Evolutionary conservation across 2,113 vertebrate species (phyloP).

Genomic region (Gavialis gangeticus): DNA sequence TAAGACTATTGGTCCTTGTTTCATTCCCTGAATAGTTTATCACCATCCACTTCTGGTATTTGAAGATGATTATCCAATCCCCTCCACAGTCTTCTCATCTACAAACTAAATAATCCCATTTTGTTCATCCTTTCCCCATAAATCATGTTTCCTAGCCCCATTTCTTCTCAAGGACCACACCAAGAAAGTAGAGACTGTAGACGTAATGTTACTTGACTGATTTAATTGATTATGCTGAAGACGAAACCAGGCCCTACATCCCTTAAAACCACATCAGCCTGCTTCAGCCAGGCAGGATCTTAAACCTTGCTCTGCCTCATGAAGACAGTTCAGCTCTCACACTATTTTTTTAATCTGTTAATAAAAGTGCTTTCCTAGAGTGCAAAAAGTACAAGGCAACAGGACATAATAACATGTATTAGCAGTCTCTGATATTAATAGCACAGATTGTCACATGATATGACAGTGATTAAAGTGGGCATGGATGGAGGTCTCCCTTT

Average conservation of each 20-base stretch:
- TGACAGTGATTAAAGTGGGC: conserved; percentile 82
- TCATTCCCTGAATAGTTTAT: no score
- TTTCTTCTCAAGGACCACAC: not conserved
- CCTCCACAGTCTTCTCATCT: no score
- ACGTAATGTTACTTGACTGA: not conserved
- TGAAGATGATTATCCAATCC: no score
- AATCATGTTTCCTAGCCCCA: no score
- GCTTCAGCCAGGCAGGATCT: not conserved
- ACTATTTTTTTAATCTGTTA: conserved; percentile 11
- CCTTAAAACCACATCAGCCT: not conserved
- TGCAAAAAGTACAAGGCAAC: conserved; percentile 52
- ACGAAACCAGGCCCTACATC: not conserved
- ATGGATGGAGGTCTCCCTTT: conserved; percentile 76
- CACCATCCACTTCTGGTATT: no score
- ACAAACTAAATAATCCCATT: no score
- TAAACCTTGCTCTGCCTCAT: not conserved
- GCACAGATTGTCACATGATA: conserved; percentile 75
- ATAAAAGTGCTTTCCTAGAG: conserved; percentile 77
- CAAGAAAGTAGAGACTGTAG: not conserved
- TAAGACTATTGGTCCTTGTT: no score
- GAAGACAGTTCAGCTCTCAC: not conserved
- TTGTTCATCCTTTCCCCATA: no score
- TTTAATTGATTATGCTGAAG: not conserved
- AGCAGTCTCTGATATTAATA: conserved; percentile 84
- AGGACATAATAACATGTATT: conserved; percentile 72